These are phyloP conservation scores for Rhinolophus sinicus DNA, from an alignment of 2,113 vertebrate genomes.

Conservation along the genomic window DNA sequence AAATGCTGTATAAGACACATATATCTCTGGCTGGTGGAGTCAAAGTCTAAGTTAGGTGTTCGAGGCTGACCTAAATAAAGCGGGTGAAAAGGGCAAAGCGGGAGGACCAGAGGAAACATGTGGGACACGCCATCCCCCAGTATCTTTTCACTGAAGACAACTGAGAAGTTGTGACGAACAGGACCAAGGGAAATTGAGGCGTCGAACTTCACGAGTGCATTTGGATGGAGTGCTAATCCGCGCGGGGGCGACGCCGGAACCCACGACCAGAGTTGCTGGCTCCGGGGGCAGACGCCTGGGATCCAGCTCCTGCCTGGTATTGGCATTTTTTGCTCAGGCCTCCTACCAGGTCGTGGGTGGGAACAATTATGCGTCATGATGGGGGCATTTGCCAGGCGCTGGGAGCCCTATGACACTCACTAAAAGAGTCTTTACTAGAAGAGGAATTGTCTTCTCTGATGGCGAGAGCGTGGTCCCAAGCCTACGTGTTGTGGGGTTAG, in stretches of 20 bases:
- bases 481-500: accelerated
- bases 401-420: neutral
- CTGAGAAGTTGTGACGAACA: too few species aligned
- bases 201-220: neutral
- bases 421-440: too few species aligned
- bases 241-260: accelerated
- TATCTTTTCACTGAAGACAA: neutral
- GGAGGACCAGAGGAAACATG: neutral
- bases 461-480: neutral
- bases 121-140: too few species aligned
- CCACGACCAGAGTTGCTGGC: neutral
- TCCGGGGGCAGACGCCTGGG: accelerated
- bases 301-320: neutral
- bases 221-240: neutral
- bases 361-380: accelerated
- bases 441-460: neutral
- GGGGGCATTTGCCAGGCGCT: neutral
- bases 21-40: neutral
- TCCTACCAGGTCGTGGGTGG: too few species aligned
- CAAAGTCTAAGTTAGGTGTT: neutral
- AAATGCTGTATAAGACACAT: neutral
- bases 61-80: neutral
- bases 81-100: neutral
- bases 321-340: neutral
- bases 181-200: neutral